Conservation (phyloP, 2,888 invertebrate genomes). For the Eueremaeus valkanovi region DNA sequence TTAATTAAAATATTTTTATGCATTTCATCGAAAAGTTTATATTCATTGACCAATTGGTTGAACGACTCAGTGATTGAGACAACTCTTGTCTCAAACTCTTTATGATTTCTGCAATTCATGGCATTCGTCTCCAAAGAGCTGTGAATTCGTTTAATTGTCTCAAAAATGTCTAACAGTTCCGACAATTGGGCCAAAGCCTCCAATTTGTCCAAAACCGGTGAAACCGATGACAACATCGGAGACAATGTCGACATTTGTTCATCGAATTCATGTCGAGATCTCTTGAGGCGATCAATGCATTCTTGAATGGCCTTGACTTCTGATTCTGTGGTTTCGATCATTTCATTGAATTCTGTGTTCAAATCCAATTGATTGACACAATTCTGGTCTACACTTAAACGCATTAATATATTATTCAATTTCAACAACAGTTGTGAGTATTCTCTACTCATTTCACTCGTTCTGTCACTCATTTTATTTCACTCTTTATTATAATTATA, state of each 20-base stretch:
- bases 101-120: neutral
- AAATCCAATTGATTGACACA: neutral
- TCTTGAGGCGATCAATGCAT: neutral
- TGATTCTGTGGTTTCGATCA: neutral
- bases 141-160: neutral
- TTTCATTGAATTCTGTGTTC: neutral
- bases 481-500: too few species aligned
- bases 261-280: neutral
- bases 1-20: constrained; percentile 17
- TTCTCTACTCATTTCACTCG: too few species aligned
- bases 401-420: too few species aligned
- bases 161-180: neutral
- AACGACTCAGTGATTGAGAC: neutral
- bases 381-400: constrained; percentile 10
- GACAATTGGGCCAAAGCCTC: neutral
- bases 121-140: neutral
- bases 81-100: neutral
- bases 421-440: too few species aligned
- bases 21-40: neutral
- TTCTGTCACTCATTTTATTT: too few species aligned
- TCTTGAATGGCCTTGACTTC: neutral
- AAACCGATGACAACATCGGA: neutral
- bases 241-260: neutral
- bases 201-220: neutral
- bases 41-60: constrained; percentile 12